These are phyloP conservation scores for Caerostris darwini DNA, from an alignment of 1,140 invertebrate species.

Conservation along the genomic window DNA sequence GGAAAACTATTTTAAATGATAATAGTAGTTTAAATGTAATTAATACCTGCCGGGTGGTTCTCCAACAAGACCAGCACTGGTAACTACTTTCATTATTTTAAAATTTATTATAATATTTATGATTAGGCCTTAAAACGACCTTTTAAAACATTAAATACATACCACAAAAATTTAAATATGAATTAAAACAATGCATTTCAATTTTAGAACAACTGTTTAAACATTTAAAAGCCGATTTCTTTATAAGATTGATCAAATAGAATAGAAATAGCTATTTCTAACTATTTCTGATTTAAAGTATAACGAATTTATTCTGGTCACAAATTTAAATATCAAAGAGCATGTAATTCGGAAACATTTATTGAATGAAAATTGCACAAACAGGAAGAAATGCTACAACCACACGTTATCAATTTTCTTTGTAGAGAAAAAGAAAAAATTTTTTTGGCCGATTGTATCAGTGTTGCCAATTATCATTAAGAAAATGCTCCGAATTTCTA, in stretches of 20 bases:
- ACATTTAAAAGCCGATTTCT: not conserved
- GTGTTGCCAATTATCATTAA: not conserved
- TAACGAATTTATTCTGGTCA: too few species aligned
- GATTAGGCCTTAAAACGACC: not conserved
- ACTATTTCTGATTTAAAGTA: not conserved
- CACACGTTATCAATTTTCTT: conserved; percentile 31
- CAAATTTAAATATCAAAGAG: not conserved
- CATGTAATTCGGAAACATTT: not conserved
- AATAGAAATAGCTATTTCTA: not conserved
- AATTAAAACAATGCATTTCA: conserved; percentile 35
- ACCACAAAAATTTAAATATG: not conserved
- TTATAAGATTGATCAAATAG: not conserved
- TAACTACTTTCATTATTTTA: conserved; percentile 75
- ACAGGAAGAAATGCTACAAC: not conserved
- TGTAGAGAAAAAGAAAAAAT: not conserved
- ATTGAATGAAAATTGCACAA: not conserved
- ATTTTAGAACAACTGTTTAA: not conserved
- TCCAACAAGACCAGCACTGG: conserved; percentile 68
- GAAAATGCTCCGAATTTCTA: not conserved
- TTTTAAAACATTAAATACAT: conserved; percentile 9
- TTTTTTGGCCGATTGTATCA: not conserved
- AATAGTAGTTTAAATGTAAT: not conserved
- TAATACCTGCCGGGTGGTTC: conserved; percentile 73
- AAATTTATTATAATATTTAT: conserved; percentile 7
- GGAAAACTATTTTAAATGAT: not conserved